Base-by-base conservation (phyloP, 2,888 invertebrate genomes). In the Clitarchus hookeri region DNA sequence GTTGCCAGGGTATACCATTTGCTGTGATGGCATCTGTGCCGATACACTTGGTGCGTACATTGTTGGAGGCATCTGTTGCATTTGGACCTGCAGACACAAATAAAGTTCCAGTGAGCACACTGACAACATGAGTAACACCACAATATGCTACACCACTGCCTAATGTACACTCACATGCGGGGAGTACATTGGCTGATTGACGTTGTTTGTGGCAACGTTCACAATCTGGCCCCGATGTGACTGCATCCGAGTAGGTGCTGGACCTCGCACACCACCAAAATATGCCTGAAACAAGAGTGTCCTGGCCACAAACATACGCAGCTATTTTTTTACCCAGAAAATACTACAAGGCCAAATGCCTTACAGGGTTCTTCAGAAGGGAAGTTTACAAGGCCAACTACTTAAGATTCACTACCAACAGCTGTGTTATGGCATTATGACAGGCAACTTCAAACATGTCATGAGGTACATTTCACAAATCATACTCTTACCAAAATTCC, bases 101-200 rank as follows among this genome's bases (percentile, higher is more conserved):
- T 36, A 44, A 6, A 82, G 23, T 26, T 23, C 19, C 36, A 2
- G 23, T 65, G 8, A 23, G 16, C 19, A 23, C 6, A n/a, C 65
- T n/a, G 65, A n/a, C 65, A 19, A 65, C 23, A n/a, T n/a, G 65
- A 48, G 65, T 23, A 65, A n/a, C 84, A 84, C 19, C 44, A 84
- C 44, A 25, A 48, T 16, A 19, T 44, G 12, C 12, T 48, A 48
- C 77, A 44, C 26, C 44, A 78, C 84, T 65, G 36, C 23, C 53
- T 53, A 85, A 36, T 9, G 78, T n/a, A 79, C 80, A 79, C 86
- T 85, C 87, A 87, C 88, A 84, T 88, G 88, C 16, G 85, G 87
- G 36, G 88, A 79, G 85, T 84, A 88, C 80, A 88, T 87, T 48
- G 87, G 87, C 79, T 88, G 88, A 53, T 87, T 86, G 23, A 86